phyloP scores from a whole-genome alignment of 2,888 invertebrate genomes.

The Eupithecia subumbrata region DNA sequence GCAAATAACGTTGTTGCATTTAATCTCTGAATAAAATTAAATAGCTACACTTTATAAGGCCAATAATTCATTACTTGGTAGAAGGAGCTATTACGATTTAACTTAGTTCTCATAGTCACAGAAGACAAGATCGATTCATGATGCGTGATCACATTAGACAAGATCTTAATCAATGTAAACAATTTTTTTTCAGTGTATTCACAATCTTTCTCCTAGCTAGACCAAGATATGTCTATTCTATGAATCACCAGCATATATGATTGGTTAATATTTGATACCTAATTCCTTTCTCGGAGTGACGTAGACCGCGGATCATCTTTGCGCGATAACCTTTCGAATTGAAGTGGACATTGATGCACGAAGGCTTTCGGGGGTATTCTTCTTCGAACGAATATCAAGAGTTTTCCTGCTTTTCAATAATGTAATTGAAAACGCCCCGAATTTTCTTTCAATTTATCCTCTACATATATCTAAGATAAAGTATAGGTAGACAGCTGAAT shows the following conservation, averaged over 20 bases:
- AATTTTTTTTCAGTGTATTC: no score
- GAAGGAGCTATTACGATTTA: no score
- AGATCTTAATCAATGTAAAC: no score
- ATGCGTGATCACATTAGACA: no score
- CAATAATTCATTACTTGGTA: no score
- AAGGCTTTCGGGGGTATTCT: neutral
- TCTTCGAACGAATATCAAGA: neutral
- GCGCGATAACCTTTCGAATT: slow-evolving; percentile 3
- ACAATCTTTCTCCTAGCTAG: neutral
- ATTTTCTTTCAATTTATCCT: slow-evolving; percentile 1
- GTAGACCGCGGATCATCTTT: slow-evolving; percentile 1
- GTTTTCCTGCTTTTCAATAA: neutral
- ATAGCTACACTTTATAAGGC: no score
- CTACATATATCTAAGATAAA: neutral
- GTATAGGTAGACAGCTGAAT: neutral
- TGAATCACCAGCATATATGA: neutral
- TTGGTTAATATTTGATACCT: neutral
- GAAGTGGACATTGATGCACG: slow-evolving; percentile 5
- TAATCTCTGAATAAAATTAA: no score
- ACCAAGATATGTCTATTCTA: neutral
- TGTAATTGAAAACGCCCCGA: neutral
- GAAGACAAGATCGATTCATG: no score
- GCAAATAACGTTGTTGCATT: no score
- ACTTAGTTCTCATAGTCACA: no score
- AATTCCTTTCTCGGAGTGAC: neutral